A percentile compares a stretch with the other conserved stretches of the same genome.
Evolutionary conservation across 92 coral and sea anemone species (phyloP).

Genomic region (Porites rus): DNA sequence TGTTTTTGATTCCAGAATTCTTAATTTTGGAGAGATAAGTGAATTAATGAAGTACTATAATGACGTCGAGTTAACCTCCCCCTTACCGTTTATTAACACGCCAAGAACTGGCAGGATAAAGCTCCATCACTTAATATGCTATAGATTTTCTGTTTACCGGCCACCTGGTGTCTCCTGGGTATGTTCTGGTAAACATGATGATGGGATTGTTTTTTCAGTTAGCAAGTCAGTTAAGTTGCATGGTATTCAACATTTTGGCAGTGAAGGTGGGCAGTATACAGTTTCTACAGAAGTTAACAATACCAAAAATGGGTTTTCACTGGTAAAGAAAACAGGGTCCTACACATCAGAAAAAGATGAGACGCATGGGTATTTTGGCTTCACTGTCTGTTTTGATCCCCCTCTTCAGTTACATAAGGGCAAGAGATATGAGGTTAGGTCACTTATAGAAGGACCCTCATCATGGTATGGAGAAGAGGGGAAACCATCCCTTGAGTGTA

Average conservation of each 20-base stretch:
- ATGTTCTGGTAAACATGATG: background rate
- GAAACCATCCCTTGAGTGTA: background rate
- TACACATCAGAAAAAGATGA: background rate
- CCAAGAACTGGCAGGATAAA: background rate
- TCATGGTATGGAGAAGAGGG: background rate
- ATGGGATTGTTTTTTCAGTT: background rate
- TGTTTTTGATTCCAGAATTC: slow-evolving; percentile 18
- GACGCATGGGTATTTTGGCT: background rate
- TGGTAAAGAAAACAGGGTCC: background rate
- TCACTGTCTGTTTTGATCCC: background rate
- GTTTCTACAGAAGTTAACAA: slow-evolving; percentile 5
- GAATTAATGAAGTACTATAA: background rate
- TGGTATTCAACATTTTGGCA: slow-evolving; percentile 24
- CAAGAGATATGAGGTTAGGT: background rate
- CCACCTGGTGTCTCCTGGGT: background rate
- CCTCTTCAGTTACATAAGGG: background rate
- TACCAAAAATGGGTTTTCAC: background rate
- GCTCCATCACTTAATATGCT: background rate
- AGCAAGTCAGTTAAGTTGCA: background rate
- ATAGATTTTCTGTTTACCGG: background rate
- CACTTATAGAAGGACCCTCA: background rate
- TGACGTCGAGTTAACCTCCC: background rate
- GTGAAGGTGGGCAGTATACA: background rate
- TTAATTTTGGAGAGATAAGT: background rate
- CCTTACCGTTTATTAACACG: background rate